phyloP scores from a whole-genome alignment of 2,797 vertebrate species.

The Sebastes itinus region DNA sequence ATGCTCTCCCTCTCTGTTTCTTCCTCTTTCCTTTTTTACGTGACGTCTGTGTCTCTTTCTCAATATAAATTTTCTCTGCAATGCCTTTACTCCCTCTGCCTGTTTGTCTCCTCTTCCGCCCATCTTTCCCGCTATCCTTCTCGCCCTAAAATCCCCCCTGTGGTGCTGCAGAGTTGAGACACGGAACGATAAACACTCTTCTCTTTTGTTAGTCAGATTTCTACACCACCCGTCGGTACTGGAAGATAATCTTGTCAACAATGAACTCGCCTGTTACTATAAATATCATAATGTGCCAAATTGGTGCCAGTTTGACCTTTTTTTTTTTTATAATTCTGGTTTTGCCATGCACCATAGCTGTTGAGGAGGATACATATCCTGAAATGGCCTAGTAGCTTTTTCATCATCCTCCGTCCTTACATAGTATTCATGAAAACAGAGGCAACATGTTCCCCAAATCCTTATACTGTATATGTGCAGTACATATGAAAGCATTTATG shows the following conservation, averaged over 20 bases:
- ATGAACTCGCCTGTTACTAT: conserved; percentile 25
- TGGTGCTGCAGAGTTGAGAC: conserved; percentile 41
- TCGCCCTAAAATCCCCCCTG: conserved; percentile 11
- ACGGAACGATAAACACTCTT: not conserved
- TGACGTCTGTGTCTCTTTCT: not conserved
- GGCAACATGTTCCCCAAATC: not conserved
- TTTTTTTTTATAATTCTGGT: not conserved
- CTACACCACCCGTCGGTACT: not conserved
- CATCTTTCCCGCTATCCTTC: not conserved
- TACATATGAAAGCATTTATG: not conserved
- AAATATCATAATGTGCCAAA: conserved; percentile 40
- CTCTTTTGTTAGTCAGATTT: conserved; percentile 47
- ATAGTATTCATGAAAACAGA: not conserved
- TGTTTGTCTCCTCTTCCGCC: not conserved
- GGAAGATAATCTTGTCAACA: conserved; percentile 52
- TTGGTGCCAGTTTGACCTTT: conserved; percentile 26
- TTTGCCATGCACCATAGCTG: not conserved
- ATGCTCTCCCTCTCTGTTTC: not conserved
- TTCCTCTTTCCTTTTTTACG: not conserved
- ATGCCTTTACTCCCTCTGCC: conserved; percentile 8
- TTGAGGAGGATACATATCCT: too few species aligned
- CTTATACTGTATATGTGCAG: not conserved
- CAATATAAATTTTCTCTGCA: not conserved
- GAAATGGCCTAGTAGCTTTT: not conserved
- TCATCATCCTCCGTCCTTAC: not conserved